Conservation (phyloP, 64 coral and sea anemone genomes). For the Pocillopora verrucosa region DNA sequence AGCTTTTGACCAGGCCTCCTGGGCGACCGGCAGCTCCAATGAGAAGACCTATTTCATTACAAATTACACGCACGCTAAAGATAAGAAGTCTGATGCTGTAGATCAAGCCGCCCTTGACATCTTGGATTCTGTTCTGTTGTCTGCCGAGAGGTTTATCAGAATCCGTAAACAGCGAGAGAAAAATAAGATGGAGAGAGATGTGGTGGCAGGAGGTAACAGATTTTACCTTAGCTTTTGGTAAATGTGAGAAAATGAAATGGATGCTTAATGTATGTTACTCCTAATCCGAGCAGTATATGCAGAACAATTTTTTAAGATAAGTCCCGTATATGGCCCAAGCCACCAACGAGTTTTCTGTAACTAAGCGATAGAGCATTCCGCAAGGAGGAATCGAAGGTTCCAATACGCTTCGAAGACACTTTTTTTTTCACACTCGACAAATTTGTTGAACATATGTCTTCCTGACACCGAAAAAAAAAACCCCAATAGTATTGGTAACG, state of each 20-base stretch:
- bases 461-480: too few relatives aligned
- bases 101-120: slow-evolving; percentile 72
- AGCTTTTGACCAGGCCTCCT: slow-evolving; percentile 58
- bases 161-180: slow-evolving; percentile 62
- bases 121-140: slow-evolving; percentile 62
- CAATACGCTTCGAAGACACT: too few relatives aligned
- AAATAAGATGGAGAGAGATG: slow-evolving; percentile 24
- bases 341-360: too few relatives aligned
- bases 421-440: too few relatives aligned
- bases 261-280: too few relatives aligned
- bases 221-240: background rate
- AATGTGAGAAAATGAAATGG: background rate
- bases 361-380: too few relatives aligned
- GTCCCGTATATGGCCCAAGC: too few relatives aligned
- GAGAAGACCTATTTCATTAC: slow-evolving; percentile 80
- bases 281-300: too few relatives aligned
- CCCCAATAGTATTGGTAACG: too few relatives aligned
- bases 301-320: too few relatives aligned
- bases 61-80: slow-evolving; percentile 65
- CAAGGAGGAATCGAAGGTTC: too few relatives aligned
- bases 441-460: too few relatives aligned
- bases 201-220: background rate
- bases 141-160: slow-evolving; percentile 77
- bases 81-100: slow-evolving; percentile 13
- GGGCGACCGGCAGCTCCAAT: slow-evolving; percentile 64